These are phyloP conservation scores for Drosophila nikananu DNA, from an alignment of 1,140 invertebrate species.

Conservation along the genomic window DNA sequence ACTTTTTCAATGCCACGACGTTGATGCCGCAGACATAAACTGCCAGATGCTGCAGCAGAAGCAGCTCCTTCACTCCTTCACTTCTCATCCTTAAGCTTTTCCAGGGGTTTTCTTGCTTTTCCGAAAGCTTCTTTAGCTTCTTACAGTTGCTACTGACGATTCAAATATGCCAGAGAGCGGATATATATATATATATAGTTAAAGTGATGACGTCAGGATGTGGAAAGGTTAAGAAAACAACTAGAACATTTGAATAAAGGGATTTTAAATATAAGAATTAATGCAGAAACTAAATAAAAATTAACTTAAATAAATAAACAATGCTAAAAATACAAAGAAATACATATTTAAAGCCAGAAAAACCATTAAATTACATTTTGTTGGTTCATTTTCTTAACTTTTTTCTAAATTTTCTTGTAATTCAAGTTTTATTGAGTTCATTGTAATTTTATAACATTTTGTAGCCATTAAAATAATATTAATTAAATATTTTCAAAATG, in stretches of 20 bases:
- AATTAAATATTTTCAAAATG: no score
- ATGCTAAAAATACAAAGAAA: not conserved
- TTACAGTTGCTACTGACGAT: constrained; percentile 20
- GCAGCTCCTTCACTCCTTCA: constrained; percentile 4
- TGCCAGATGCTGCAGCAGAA: constrained; percentile 15
- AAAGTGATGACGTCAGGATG: constrained; percentile 27
- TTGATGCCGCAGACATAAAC: constrained; percentile 24
- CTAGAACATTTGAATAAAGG: no score
- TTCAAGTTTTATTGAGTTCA: no score
- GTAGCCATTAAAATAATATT: no score
- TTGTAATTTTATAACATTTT: no score
- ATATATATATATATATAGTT: not conserved
- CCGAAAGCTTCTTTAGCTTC: constrained; percentile 9
- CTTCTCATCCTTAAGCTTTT: not conserved
- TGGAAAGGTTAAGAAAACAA: constrained; percentile 4
- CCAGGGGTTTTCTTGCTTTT: constrained; percentile 11
- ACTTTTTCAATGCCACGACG: constrained; percentile 51
- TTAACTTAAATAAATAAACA: not conserved
- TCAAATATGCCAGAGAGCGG: constrained; percentile 37
- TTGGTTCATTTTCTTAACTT: no score
- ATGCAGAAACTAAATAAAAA: not conserved
- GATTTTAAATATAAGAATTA: not conserved
- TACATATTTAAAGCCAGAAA: not conserved
- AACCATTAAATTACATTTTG: not conserved
- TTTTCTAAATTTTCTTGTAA: no score